Percentiles rank a stretch among this genome's conserved stretches.
phyloP scores from a whole-genome alignment of 2,797 vertebrate species.

The Gymnodraco acuticeps region DNA sequence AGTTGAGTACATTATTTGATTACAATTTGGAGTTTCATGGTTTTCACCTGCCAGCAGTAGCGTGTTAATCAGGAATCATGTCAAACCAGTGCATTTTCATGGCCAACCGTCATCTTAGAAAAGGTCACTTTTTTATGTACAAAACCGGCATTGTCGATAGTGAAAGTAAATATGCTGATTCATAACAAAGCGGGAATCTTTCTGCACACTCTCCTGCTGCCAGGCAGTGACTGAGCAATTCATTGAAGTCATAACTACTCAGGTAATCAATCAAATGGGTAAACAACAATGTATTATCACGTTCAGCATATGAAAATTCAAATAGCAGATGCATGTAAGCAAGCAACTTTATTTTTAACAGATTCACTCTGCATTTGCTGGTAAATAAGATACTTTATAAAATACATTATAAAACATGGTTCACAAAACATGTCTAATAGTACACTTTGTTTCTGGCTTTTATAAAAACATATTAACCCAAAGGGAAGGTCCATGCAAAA shows the following conservation, averaged over 20 bases:
- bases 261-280: slow-evolving; percentile 31
- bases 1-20: background rate
- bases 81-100: slow-evolving; percentile 78
- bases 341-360: slow-evolving; percentile 50
- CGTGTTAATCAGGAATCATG: slow-evolving; percentile 51
- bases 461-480: slow-evolving; percentile 52
- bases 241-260: background rate
- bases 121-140: slow-evolving; percentile 17
- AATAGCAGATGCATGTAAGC: slow-evolving; percentile 48
- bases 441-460: slow-evolving; percentile 43
- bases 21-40: slow-evolving; percentile 17
- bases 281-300: slow-evolving; percentile 57
- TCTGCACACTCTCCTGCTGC: slow-evolving; percentile 26
- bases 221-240: slow-evolving; percentile 23
- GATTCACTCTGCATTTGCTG: slow-evolving; percentile 22
- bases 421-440: slow-evolving; percentile 47
- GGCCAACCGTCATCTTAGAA: slow-evolving; percentile 58
- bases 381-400: slow-evolving; percentile 34
- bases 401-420: slow-evolving; percentile 66
- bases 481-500: slow-evolving; percentile 57
- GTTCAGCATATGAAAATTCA: slow-evolving; percentile 62
- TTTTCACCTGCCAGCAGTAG: slow-evolving; percentile 51
- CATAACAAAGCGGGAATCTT: slow-evolving; percentile 18
- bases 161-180: slow-evolving; percentile 26
- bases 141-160: slow-evolving; percentile 26